phyloP scores from a whole-genome alignment of 2,113 vertebrate genomes.

The Periophthalmodon schlosseri region DNA sequence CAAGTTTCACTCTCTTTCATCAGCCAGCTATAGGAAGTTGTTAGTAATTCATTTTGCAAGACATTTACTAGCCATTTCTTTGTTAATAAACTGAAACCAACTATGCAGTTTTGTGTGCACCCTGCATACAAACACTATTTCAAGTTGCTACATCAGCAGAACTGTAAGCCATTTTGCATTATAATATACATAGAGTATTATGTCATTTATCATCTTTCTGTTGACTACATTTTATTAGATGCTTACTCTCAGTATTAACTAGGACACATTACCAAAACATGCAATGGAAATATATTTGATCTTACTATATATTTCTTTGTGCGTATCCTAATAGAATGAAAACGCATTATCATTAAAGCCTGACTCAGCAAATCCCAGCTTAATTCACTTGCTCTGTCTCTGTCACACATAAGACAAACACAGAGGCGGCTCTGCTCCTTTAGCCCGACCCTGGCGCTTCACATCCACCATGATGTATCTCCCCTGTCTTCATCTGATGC shows the following conservation, averaged over 20 bases:
- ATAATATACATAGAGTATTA: neutral
- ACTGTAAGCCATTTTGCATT: neutral
- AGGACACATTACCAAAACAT: neutral
- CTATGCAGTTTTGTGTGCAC: neutral
- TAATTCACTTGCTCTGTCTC: slow-evolving; percentile 55
- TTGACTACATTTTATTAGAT: neutral
- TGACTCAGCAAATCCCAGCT: slow-evolving; percentile 65
- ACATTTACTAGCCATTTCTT: neutral
- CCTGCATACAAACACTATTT: neutral
- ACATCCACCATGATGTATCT: slow-evolving; percentile 68
- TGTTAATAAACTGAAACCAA: neutral
- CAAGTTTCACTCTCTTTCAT: neutral
- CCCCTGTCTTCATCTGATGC: slow-evolving; percentile 73
- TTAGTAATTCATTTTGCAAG: neutral
- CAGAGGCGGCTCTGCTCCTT: slow-evolving; percentile 50
- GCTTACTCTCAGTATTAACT: neutral
- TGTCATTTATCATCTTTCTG: neutral
- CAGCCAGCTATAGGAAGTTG: neutral
- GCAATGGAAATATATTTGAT: neutral
- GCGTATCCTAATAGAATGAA: neutral
- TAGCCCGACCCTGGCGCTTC: slow-evolving; percentile 47
- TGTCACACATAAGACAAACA: slow-evolving; percentile 42
- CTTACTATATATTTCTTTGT: neutral
- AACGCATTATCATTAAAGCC: slow-evolving; percentile 28
- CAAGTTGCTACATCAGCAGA: neutral